Base-by-base conservation (phyloP, 2,797 vertebrate genomes). In the Neostethus bicornis region DNA sequence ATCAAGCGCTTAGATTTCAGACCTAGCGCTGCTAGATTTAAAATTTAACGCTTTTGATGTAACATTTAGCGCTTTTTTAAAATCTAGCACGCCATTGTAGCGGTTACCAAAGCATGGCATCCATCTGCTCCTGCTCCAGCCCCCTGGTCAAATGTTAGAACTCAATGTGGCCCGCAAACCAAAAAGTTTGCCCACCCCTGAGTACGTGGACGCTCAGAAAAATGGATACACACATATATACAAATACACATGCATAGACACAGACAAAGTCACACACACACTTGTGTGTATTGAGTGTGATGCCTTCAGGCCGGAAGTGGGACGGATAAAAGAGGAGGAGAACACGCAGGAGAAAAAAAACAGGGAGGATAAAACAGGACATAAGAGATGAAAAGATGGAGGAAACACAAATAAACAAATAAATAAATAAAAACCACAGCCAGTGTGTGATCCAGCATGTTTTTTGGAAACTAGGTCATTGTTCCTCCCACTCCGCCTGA, bases 381-480 rank as follows among this genome's bases (percentile, higher is more conserved):
- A 45, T 16, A 50, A 41, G 28, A 53, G 50, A 66, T 60, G 43
- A 78, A 60, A 79, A 46, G 54, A 61, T 29, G 39, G 61, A 52
- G 19, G 66, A 69, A 70, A 64, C 11, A 25, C 5, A 25, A 25
- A 25, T 5, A 25, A 25, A 25, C 7, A 25, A 25, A 23, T 23
- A 3, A 23, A 23, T 23, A 23, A 23, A 3, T 4, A 58, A 61
- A 69, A 60, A 62, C n/a, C n/a, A n/a, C 51, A 70, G 38, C 47
- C 39, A 61, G 63, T 77, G 77, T 58, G 44, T 80, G 82, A 79
- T 83, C 59, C 71, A 75, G 74, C 80, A 77, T 80, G 76, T 78
- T 84, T 86, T 84, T 83, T 80, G 71, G 80, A 89, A 91, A 88
- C 82, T 90, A 86, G 88, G 87, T 90, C 89, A 90, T 84, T 87